Conservation (phyloP, 2,797 vertebrate species). For the Taeniopygia guttata region DNA sequence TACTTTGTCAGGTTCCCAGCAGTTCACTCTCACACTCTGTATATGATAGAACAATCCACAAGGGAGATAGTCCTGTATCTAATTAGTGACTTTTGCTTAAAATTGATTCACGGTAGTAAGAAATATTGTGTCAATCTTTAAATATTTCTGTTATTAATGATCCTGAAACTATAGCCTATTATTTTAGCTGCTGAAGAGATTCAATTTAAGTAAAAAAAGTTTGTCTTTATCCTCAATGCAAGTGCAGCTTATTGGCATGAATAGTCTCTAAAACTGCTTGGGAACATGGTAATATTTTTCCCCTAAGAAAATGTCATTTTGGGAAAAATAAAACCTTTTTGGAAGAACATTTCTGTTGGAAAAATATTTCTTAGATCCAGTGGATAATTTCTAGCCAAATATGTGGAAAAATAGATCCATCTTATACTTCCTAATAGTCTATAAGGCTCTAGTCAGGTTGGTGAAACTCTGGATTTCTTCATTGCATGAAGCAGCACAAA, state of each 20-base stretch:
- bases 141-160: not conserved
- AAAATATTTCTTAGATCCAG: not conserved
- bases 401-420: not conserved
- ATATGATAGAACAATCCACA: not conserved
- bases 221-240: not conserved
- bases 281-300: not conserved
- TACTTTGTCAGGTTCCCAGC: not conserved
- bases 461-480: not conserved
- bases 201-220: not conserved
- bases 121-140: not conserved
- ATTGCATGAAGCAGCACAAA: not conserved
- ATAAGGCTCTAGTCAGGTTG: not conserved
- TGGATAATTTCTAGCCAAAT: not conserved
- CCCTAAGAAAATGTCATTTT: conserved; percentile 1
- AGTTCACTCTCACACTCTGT: not conserved
- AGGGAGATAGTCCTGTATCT: not conserved
- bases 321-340: conserved; percentile 35
- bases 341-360: conserved; percentile 5
- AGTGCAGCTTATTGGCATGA: not conserved
- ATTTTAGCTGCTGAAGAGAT: conserved; percentile 2
- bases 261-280: conserved; percentile 19
- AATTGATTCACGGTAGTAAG: not conserved
- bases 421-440: not conserved
- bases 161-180: not conserved
- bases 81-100: not conserved